Base-by-base conservation (phyloP, 2,113 vertebrate species). In the Megaleporinus macrocephalus region DNA sequence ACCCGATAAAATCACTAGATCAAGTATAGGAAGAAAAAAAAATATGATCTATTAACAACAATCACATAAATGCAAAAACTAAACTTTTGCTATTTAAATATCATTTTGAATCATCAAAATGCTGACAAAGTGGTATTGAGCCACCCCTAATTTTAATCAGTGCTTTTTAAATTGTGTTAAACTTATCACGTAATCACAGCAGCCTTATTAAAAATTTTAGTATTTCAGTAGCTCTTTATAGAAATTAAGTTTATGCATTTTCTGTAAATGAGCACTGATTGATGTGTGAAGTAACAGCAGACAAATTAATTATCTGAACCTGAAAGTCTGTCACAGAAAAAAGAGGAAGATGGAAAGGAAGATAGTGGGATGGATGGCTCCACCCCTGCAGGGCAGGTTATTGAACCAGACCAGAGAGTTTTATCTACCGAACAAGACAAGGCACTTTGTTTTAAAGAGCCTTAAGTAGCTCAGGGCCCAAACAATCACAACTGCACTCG, bases 401-500 rank as follows among this genome's bases (percentile, higher is more conserved):
- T 57, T 81, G 47, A 57, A 20, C 62, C 62, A 70, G 24, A 29
- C 24, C n/a, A 5, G 36, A 5, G 36, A 29, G 33, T 82, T 76
- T 49, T 55, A 82, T 76, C 16, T 61, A 26, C 14, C 47, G 29
- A 33, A 51, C 70, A 61, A 57, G 55, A 63, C n/a, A 70, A n/a
- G 30, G 24, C 66, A 62, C 36, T 47, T 76, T 59, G 22, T 33
- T 63, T 62, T 18, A 63, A 44, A 61, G 13, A 1, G 51, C 33
- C 7, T 74, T 68, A 29, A 82, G n/a, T 65, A 76, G 49, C 30
- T 11, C 14, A 51, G 53, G 16, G 11, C 30, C 33, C 49, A 81
- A 81, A 81, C 47, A 55, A 66, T 44, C 51, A 47, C 73, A 76
- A n/a, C 72, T 68, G 72, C 47, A n/a, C 71, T 3, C 2, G 9